Conservation (phyloP, 2,888 invertebrate species). For the Tethea ocularis region DNA sequence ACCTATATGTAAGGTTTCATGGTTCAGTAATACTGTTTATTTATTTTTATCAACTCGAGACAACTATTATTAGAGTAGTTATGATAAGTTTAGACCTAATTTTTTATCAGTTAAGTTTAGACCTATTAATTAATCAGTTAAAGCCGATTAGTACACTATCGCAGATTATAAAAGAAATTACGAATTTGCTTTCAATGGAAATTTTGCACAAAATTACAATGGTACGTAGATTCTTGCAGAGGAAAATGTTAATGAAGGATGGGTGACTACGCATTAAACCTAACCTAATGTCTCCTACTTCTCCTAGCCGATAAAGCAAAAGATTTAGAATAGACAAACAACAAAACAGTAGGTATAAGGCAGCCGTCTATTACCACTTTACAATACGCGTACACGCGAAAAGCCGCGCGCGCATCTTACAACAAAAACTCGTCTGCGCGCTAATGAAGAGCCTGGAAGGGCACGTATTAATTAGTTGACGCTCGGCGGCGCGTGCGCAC, state of each 20-base stretch:
- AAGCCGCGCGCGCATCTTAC: constrained; percentile 26
- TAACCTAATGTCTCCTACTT: background rate
- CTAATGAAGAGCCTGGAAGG: constrained; percentile 74
- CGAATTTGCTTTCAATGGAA: too few relatives aligned
- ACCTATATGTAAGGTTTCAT: background rate
- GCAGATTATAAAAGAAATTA: too few relatives aligned
- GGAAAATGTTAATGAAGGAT: too few relatives aligned
- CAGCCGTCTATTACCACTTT: constrained; percentile 18
- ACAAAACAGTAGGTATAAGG: constrained; percentile 18
- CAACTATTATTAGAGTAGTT: background rate
- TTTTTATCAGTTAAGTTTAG: too few relatives aligned
- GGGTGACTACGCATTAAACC: too few relatives aligned
- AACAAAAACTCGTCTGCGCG: constrained; percentile 70
- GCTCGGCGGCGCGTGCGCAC: constrained; percentile 69
- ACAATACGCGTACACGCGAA: constrained; percentile 29
- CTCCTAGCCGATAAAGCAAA: background rate
- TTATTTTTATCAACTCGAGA: background rate
- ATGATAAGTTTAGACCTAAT: too few relatives aligned
- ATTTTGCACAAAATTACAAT: too few relatives aligned
- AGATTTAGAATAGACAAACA: background rate
- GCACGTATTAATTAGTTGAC: constrained; percentile 68
- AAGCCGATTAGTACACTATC: too few relatives aligned
- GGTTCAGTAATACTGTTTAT: background rate
- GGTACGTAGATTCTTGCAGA: too few relatives aligned
- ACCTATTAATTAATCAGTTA: too few relatives aligned